A percentile compares a stretch with the other conserved stretches of the same genome.
Conservation (phyloP, 2,113 vertebrate genomes). For the Callaeas wilsoni region DNA sequence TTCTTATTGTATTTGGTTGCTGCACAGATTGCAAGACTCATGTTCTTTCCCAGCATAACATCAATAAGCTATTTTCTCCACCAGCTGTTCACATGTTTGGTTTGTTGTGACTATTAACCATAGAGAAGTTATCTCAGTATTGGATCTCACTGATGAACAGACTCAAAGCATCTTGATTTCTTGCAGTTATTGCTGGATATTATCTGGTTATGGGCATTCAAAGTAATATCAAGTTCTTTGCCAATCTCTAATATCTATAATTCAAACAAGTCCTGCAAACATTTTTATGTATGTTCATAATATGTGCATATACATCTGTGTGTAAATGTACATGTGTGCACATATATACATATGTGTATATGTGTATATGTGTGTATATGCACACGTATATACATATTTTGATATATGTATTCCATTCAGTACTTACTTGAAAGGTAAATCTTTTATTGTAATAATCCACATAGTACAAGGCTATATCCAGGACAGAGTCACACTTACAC, state of each 20-base stretch:
- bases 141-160: not conserved
- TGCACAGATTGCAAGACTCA: slow-evolving; percentile 52
- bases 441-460: not conserved
- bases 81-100: slow-evolving; percentile 50
- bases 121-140: not conserved
- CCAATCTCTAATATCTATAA: not conserved
- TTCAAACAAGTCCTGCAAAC: not conserved
- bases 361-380: fast-evolving
- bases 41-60: slow-evolving; percentile 50
- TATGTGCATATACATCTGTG: not conserved
- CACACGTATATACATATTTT: no score
- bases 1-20: slow-evolving; percentile 46
- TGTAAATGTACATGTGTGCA: not conserved
- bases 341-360: fast-evolving
- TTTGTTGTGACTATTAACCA: slow-evolving; percentile 14
- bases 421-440: not conserved
- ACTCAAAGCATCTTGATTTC: not conserved
- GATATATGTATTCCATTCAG: not conserved
- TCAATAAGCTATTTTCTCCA: slow-evolving; percentile 66
- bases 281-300: not conserved
- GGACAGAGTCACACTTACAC: not conserved
- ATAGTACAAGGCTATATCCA: not conserved
- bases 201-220: not conserved
- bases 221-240: not conserved
- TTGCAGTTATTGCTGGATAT: not conserved